Conservation (phyloP, 2,888 invertebrate species). For the Diadegma fenestrale region DNA sequence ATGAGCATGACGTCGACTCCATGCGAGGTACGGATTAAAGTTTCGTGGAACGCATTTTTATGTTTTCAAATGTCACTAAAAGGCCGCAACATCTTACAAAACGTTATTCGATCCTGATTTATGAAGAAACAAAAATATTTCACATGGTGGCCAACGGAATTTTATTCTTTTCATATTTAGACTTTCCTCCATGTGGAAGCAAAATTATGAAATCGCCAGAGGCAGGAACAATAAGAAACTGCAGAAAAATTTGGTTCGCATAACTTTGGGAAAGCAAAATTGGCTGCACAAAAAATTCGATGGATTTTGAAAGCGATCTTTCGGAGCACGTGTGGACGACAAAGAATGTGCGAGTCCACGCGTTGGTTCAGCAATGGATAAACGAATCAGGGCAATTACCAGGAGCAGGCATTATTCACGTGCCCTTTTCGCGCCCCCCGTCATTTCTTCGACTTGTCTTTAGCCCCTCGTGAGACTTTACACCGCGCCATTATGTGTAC, state of each 20-base stretch:
- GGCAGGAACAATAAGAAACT: background rate
- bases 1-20: constrained; percentile 27
- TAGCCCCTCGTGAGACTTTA: constrained; percentile 18
- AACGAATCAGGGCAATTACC: constrained; percentile 53
- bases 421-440: constrained; percentile 48
- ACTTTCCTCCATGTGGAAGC: too few species aligned
- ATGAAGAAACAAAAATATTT: constrained; percentile 14
- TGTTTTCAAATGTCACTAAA: constrained; percentile 8
- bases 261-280: background rate
- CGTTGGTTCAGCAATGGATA: constrained; percentile 47
- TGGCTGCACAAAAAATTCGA: background rate
- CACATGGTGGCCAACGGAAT: too few species aligned
- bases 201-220: background rate
- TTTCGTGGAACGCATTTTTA: constrained; percentile 55
- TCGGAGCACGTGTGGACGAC: background rate
- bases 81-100: constrained; percentile 5
- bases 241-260: background rate
- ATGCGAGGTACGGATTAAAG: constrained; percentile 51
- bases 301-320: background rate
- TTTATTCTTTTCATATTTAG: too few species aligned
- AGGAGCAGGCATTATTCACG: constrained; percentile 47
- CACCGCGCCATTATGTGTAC: background rate
- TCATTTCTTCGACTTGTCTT: constrained; percentile 51
- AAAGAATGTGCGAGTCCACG: constrained; percentile 8
- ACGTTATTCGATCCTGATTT: background rate